Evolutionary conservation across 2,113 vertebrate genomes (phyloP).

Genomic region (Tauraco erythrolophus): DNA sequence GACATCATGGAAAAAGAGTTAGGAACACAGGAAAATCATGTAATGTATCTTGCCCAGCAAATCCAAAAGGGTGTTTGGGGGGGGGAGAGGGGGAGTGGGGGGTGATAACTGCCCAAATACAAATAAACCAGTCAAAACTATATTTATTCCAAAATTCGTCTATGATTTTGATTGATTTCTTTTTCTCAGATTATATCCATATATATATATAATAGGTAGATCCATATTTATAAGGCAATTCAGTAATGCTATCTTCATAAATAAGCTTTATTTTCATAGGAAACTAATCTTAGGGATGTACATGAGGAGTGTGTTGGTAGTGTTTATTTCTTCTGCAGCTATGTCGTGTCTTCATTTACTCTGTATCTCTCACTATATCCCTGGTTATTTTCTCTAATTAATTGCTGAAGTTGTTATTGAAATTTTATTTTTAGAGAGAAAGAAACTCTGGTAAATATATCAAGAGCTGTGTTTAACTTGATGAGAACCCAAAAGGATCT

Average conservation of each 20-base stretch:
- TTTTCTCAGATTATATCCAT: not conserved
- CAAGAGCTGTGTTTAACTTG: not conserved
- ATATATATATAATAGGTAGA: not conserved
- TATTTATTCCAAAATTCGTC: not conserved
- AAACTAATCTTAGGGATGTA: not conserved
- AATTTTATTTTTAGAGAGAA: not conserved
- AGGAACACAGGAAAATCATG: not conserved
- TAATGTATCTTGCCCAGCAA: not conserved
- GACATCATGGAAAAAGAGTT: not conserved
- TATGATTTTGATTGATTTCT: not conserved
- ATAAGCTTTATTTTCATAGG: not conserved
- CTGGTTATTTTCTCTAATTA: not conserved
- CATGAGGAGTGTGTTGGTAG: accelerated
- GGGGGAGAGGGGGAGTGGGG: accelerated
- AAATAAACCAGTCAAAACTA: not conserved
- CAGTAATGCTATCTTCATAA: not conserved
- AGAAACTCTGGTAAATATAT: not conserved
- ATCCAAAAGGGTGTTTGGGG: accelerated
- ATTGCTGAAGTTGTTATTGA: not conserved
- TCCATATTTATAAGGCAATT: not conserved
- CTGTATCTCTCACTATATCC: not conserved
- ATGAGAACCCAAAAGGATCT: not conserved
- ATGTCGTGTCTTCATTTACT: not conserved
- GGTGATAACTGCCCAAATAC: not conserved
- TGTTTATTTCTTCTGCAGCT: not conserved